These are phyloP conservation scores for Xylophagus ater DNA, from an alignment of 2,888 invertebrate genomes.

Conservation along the genomic window DNA sequence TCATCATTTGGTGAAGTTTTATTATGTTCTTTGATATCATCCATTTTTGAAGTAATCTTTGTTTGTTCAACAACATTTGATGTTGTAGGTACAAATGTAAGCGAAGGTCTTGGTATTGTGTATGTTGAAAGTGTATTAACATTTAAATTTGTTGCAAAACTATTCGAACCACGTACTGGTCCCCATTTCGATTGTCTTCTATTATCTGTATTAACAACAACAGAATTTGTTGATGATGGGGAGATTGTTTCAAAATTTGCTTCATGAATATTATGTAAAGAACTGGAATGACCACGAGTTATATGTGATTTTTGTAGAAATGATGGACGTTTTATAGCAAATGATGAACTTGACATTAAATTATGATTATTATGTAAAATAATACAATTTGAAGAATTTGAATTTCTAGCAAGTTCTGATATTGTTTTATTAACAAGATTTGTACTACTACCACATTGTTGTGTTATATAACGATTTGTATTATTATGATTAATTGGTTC, in stretches of 20 bases:
- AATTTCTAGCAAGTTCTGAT: constrained; percentile 18
- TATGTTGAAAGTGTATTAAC: constrained; percentile 18
- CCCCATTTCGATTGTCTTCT: constrained; percentile 37
- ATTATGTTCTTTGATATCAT: constrained; percentile 5
- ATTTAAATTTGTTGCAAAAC: constrained; percentile 24
- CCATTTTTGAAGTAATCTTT: constrained; percentile 6
- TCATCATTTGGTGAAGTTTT: constrained; percentile 14
- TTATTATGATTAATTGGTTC: constrained; percentile 9
- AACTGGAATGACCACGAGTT: constrained; percentile 27
- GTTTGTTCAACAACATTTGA: constrained; percentile 2
- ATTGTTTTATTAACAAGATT: constrained; percentile 17
- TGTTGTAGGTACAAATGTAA: constrained; percentile 7
- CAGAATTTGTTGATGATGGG: background rate
- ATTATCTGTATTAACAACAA: background rate
- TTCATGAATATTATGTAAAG: constrained; percentile 33
- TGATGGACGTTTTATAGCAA: constrained; percentile 34
- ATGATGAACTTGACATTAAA: constrained; percentile 31
- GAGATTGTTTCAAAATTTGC: constrained; percentile 5
- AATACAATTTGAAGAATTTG: no score
- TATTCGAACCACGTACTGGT: constrained; percentile 43
- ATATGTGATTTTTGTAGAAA: constrained; percentile 23
- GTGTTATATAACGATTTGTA: constrained; percentile 5
- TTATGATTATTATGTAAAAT: constrained; percentile 6
- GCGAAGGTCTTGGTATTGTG: constrained; percentile 19
- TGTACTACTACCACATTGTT: constrained; percentile 1